Conservation (phyloP, 2,888 invertebrate species). For the Parnassius apollo region DNA sequence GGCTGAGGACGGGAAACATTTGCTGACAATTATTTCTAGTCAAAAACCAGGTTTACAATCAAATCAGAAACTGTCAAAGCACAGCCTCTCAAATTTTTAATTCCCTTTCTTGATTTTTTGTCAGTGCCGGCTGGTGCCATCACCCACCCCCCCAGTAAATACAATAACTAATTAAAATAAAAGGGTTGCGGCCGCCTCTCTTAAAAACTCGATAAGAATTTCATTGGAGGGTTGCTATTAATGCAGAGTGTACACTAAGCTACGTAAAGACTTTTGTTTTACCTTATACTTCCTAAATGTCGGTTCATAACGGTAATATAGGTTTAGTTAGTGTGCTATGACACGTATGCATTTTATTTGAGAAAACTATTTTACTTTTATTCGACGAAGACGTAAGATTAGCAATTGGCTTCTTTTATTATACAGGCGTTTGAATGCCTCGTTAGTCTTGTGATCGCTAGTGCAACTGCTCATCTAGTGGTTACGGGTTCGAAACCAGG, state of each 20-base stretch:
- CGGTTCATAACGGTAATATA: too few relatives aligned
- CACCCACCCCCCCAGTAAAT: conserved; percentile 53
- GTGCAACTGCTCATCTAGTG: too few relatives aligned
- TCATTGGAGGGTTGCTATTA: conserved; percentile 48
- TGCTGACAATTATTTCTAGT: neutral
- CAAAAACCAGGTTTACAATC: neutral
- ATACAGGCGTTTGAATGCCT: too few relatives aligned
- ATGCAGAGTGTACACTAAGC: conserved; percentile 42
- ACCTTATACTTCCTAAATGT: too few relatives aligned
- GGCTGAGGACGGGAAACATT: too few relatives aligned
- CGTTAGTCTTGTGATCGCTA: too few relatives aligned
- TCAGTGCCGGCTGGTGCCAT: conserved; percentile 37
- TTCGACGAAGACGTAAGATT: too few relatives aligned
- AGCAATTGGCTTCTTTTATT: too few relatives aligned
- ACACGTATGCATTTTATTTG: too few relatives aligned
- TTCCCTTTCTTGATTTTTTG: conserved; percentile 53
- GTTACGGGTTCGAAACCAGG: too few relatives aligned
- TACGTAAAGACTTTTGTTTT: neutral
- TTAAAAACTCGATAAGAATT: conserved; percentile 78
- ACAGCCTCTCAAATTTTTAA: conserved; percentile 55
- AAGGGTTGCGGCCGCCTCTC: conserved; percentile 76
- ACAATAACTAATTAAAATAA: conserved; percentile 79
- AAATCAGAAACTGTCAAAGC: conserved; percentile 48
- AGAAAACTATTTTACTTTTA: too few relatives aligned
- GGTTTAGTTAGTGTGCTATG: too few relatives aligned